Conservation (phyloP, 2,888 invertebrate genomes). For the Agrilus cyanescens region DNA sequence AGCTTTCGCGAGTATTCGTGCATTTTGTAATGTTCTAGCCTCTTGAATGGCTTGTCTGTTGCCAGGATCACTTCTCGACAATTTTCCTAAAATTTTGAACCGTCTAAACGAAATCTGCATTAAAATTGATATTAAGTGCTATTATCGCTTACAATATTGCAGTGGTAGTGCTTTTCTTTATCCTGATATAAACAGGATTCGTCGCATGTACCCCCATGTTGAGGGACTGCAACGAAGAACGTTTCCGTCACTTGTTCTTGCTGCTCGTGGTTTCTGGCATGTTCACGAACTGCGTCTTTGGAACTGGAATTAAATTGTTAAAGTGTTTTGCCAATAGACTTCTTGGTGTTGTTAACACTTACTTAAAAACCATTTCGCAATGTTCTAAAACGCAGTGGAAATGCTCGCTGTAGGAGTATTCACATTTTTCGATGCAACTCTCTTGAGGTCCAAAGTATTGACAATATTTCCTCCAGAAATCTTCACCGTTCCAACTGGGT, state of each 20-base stretch:
- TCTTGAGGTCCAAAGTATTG: constrained; percentile 33
- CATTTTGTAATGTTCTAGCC: constrained; percentile 77
- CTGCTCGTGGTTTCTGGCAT: constrained; percentile 78
- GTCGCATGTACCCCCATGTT: constrained; percentile 50
- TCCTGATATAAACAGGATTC: constrained; percentile 61
- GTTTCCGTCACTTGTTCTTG: constrained; percentile 78
- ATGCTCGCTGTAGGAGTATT: constrained; percentile 65
- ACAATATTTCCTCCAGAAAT: constrained; percentile 45
- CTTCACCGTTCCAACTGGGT: constrained; percentile 34
- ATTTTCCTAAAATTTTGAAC: constrained; percentile 48
- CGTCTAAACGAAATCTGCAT: neutral
- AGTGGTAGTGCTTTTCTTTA: constrained; percentile 78
- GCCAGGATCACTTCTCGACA: constrained; percentile 68
- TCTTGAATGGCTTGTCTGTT: constrained; percentile 65
- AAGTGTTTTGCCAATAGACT: neutral
- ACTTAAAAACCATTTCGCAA: constrained; percentile 63
- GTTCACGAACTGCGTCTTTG: constrained; percentile 66
- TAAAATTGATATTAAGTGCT: too few relatives aligned
- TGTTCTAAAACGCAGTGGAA: constrained; percentile 74
- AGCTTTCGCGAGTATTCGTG: constrained; percentile 43
- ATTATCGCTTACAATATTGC: constrained; percentile 63
- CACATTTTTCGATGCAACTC: constrained; percentile 35
- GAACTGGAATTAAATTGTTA: constrained; percentile 32
- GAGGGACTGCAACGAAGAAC: constrained; percentile 53
- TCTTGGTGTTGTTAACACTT: constrained; percentile 17